Evolutionary conservation across 2,888 invertebrate genomes (phyloP).

Genomic region (Drosophila mimica): DNA sequence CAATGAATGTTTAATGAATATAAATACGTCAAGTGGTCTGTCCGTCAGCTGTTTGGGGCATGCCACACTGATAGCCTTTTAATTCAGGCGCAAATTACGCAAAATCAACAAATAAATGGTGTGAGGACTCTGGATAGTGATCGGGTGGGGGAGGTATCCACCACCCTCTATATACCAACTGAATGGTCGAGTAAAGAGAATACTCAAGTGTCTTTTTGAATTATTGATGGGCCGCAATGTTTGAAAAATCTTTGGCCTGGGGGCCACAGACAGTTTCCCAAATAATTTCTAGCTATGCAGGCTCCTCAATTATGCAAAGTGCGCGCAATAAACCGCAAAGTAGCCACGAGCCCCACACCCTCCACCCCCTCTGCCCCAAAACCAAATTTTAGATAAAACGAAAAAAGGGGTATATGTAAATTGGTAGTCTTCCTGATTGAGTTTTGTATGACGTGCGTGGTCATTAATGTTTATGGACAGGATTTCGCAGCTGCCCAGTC

Average conservation of each 20-base stretch:
- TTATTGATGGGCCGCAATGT: slow-evolving; percentile 68
- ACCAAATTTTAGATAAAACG: slow-evolving; percentile 3
- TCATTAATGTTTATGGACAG: slow-evolving; percentile 77
- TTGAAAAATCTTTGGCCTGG: slow-evolving; percentile 47
- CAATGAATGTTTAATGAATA: slow-evolving; percentile 75
- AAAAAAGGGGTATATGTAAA: slow-evolving; percentile 23
- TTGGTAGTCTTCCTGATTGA: slow-evolving; percentile 41
- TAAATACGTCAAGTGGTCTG: slow-evolving; percentile 62
- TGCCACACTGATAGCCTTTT: slow-evolving; percentile 72
- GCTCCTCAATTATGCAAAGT: slow-evolving; percentile 78
- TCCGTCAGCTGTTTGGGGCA: slow-evolving; percentile 25
- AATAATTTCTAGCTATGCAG: slow-evolving; percentile 62
- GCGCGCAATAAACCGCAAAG: slow-evolving; percentile 78
- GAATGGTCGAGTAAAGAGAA: slow-evolving; percentile 59
- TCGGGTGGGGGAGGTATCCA: not conserved
- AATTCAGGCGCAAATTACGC: slow-evolving; percentile 74
- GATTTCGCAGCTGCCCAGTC: slow-evolving; percentile 25
- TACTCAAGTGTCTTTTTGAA: slow-evolving; percentile 73
- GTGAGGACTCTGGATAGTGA: not conserved
- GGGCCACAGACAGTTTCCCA: slow-evolving; percentile 41
- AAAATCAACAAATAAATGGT: slow-evolving; percentile 66
- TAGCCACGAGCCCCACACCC: slow-evolving; percentile 42
- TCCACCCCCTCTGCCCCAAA: not conserved
- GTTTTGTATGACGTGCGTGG: slow-evolving; percentile 71
- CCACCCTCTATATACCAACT: not conserved